phyloP scores from a whole-genome alignment of 2,113 vertebrate species.

The Uria aalge region DNA sequence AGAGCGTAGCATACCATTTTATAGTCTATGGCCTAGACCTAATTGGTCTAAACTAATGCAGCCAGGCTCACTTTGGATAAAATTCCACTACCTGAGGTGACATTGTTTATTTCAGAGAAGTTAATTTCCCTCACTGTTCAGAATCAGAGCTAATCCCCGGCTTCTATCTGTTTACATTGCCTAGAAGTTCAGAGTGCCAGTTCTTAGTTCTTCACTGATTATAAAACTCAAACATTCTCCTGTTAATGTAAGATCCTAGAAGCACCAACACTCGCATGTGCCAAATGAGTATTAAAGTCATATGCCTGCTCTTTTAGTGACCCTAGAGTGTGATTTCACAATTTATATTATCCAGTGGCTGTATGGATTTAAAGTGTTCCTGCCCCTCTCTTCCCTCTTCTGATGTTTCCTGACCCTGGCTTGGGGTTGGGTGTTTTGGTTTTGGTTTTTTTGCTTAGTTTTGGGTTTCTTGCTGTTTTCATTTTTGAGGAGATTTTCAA shows the following conservation, averaged over 20 bases:
- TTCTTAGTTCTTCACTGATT: neutral
- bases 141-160: neutral
- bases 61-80: neutral
- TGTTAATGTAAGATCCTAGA: neutral
- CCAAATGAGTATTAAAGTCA: neutral
- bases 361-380: neutral
- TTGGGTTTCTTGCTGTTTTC: neutral
- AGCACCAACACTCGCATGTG: neutral
- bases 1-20: neutral
- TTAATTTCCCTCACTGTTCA: neutral
- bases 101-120: neutral
- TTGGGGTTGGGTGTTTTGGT: neutral
- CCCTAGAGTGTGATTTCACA: neutral
- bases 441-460: neutral
- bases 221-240: neutral
- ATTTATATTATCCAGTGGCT: neutral
- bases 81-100: neutral
- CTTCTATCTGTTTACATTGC: neutral
- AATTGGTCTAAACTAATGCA: neutral
- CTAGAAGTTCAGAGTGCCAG: neutral
- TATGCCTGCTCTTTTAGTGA: neutral
- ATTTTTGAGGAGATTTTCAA: neutral
- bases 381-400: neutral
- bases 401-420: neutral
- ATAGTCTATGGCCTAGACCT: neutral